Base-by-base conservation (phyloP, 1,140 invertebrate species). In the Cydia pomonella region DNA sequence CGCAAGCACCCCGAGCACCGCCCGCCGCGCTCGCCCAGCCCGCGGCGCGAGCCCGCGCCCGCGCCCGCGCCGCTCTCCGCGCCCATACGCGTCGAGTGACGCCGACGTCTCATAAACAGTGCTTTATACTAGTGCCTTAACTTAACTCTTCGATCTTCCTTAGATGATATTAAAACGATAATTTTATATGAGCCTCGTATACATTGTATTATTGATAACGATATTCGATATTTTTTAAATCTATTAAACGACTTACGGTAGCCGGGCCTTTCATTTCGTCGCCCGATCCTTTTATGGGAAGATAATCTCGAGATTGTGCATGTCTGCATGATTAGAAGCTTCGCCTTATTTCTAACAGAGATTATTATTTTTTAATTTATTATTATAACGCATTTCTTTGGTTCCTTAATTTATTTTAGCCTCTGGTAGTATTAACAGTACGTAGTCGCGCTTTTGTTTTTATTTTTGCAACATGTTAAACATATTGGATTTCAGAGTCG, bases 391-490 rank as follows among this genome's bases (percentile, higher is more conserved):
- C 90, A 92, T 93, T 93, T 93, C 90, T 93, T 93, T 92, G 90
- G 91, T 93, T 93, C 91, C 91, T 93, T 92, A 91, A 93, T 92
- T 90, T 87, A 91, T 91, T 91, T 90, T 89, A 89, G 89, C 89
- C 87, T 92, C 81, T 80, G 88, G 91, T 93, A 93, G 89, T 84
- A 92, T 93, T 93, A 93, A 93, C 91, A 87, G 86, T 86, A 80
- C 72, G 89, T 90, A 90, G 90, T 82, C 74, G 76, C 85, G 91
- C 88, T 91, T 88, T 75, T 87, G 75, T 87, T 86, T 85, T 89
- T 80, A 86, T 69, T 69, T 88, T 91, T 91, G 91, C 90, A 90
- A 88, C 87, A 89, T 83, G 84, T 82, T 87, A 86, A 87, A 90
- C 86, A 81, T 87, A 84, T 88, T 84, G 85, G 81, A 87, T 93